Evolutionary conservation across 2,888 invertebrate species (phyloP).

Genomic region (Rhogogaster chlorosoma): DNA sequence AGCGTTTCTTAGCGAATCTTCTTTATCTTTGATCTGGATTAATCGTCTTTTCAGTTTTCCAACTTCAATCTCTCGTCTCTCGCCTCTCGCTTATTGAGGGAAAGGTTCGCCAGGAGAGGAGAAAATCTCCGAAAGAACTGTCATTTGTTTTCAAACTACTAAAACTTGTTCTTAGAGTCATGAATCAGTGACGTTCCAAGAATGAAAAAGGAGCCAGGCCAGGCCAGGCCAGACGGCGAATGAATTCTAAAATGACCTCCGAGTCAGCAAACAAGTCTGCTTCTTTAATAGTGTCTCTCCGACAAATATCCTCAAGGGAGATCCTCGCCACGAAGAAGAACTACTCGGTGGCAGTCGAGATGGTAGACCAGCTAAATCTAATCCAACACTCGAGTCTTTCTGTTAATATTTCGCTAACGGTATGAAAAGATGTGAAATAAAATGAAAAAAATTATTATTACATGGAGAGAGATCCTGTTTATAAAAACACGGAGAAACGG

Average conservation of each 20-base stretch:
- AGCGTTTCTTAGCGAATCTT: not conserved
- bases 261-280: conserved; percentile 46
- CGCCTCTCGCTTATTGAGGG: not conserved
- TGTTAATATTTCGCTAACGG: not conserved
- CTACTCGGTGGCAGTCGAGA: not conserved
- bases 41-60: conserved; percentile 34
- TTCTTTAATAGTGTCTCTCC: conserved; percentile 44
- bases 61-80: conserved; percentile 32
- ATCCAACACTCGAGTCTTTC: not conserved
- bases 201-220: not conserved
- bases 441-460: not conserved
- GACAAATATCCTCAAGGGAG: conserved; percentile 43
- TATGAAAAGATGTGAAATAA: not conserved
- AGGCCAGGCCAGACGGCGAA: conserved; percentile 3
- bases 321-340: conserved; percentile 24
- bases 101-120: not conserved
- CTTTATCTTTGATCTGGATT: conserved; percentile 29
- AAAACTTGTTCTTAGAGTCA: conserved; percentile 32
- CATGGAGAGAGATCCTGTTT: not conserved
- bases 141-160: conserved; percentile 32
- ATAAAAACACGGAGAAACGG: not conserved
- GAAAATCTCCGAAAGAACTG: conserved; percentile 10
- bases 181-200: conserved; percentile 24
- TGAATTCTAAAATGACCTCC: conserved; percentile 46
- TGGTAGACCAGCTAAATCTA: conserved; percentile 7